Evolutionary conservation across 2,113 vertebrate genomes (phyloP).

Genomic region (Rynchops niger): DNA sequence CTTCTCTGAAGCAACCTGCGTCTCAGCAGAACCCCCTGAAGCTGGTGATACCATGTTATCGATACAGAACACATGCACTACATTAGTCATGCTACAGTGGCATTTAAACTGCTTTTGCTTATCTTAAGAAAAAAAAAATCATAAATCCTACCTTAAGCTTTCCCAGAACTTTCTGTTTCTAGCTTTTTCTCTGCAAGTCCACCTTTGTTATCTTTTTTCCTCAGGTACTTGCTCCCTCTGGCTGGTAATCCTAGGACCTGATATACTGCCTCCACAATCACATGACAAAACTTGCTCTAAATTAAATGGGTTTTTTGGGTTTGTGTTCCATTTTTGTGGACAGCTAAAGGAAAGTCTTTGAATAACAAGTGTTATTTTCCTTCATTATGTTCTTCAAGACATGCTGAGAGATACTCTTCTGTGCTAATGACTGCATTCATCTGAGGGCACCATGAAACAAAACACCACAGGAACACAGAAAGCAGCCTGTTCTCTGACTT

Average conservation of each 20-base stretch:
- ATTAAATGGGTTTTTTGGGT: neutral
- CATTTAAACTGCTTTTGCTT: neutral
- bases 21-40: neutral
- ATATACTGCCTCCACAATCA: neutral
- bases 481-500: neutral
- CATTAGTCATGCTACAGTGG: neutral
- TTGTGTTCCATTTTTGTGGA: neutral
- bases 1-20: neutral
- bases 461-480: neutral
- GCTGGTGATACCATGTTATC: neutral
- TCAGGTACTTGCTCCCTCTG: neutral
- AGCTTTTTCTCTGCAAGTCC: neutral
- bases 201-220: constrained; percentile 6
- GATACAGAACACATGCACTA: neutral
- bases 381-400: neutral
- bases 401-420: neutral
- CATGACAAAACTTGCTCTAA: neutral
- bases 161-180: constrained; percentile 22
- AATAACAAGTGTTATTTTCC: neutral
- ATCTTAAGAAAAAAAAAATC: neutral
- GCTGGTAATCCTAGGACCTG: neutral
- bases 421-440: neutral
- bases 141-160: constrained; percentile 19
- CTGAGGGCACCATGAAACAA: neutral
- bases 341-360: neutral